Evolutionary conservation across 2,113 vertebrate species (phyloP), one percentile per base, ranked within the genome.

Genomic region (Peromyscus maniculatus): DNA sequence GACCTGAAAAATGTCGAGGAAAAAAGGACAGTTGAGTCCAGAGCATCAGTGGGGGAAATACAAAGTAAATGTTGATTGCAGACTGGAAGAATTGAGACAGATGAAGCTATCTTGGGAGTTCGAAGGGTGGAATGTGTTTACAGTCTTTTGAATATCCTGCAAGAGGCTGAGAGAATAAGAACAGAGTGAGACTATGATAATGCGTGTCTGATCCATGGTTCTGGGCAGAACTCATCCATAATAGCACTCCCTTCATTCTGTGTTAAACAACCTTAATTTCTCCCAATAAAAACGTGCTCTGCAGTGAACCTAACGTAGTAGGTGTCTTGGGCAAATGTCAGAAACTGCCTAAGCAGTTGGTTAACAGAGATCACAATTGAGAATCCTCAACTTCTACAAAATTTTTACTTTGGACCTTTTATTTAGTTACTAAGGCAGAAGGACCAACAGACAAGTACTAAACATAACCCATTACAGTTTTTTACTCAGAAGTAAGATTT

Each of bases 121-220:
- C 1, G 19, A 49, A 52, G 64, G 10, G 66, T 87, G 46, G 28
- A 69, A 87, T 10, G 13, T 36, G 21, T 36, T 52, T 69, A 71
- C 19, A 13, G 55, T n/a, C 67, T 72, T 46, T 55, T 55, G 86
- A n/a, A 15, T n/a, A 72, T 4, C 36, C 49, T 71, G 33, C 49
- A 49, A 55, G 16, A 71, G 36, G 49, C 46, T 72, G 21, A 87
- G 12, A 24, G 21, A 72, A 72, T 59, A 72, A 39, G 19, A 71
- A 4, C 12, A 72, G 31, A n/a, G 49, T 28, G 33, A 89, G 33
- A 26, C 67, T 7, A 72, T 71, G 43, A n/a, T 52, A 13, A 71
- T 1, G 28, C 0, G 31, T 15, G 31, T 69, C 66, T 71, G 17
- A 55, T 36, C 0, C 2, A 15, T 8, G 28, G 11, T 52, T 10